These are phyloP conservation scores for Aromia moschata DNA, from an alignment of 2,888 invertebrate species.

Conservation along the genomic window DNA sequence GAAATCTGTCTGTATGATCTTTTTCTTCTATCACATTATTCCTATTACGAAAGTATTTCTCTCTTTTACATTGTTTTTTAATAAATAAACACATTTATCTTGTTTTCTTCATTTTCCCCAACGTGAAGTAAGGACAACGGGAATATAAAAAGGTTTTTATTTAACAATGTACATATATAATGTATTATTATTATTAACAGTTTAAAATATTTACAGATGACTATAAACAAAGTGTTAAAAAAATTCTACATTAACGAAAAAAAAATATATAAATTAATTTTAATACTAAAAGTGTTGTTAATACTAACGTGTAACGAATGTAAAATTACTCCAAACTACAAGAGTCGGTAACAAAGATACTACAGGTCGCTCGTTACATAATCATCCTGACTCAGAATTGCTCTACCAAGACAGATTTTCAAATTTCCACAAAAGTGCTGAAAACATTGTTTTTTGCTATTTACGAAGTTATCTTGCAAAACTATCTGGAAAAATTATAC, in stretches of 20 bases:
- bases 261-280: constrained; percentile 7
- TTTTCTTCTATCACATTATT: constrained; percentile 3
- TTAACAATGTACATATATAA: constrained; percentile 25
- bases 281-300: too few relatives aligned
- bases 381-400: too few relatives aligned
- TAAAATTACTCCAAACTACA: too few relatives aligned
- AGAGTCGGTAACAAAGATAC: too few relatives aligned
- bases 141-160: constrained; percentile 9
- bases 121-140: neutral
- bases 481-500: too few relatives aligned
- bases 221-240: constrained; percentile 15
- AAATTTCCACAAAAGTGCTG: too few relatives aligned
- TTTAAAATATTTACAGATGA: constrained; percentile 22
- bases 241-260: neutral
- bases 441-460: too few relatives aligned
- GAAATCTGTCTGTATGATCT: constrained; percentile 2
- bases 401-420: too few relatives aligned
- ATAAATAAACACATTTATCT: constrained; percentile 14
- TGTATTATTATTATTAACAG: constrained; percentile 20
- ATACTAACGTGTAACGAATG: too few relatives aligned
- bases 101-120: neutral
- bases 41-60: neutral
- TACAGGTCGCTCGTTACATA: too few relatives aligned
- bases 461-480: too few relatives aligned
- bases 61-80: constrained; percentile 17